Percentiles rank a stretch among this genome's conserved stretches.
Evolutionary conservation across 2,888 invertebrate species (phyloP).

Genomic region (Tetragonula carbonaria): DNA sequence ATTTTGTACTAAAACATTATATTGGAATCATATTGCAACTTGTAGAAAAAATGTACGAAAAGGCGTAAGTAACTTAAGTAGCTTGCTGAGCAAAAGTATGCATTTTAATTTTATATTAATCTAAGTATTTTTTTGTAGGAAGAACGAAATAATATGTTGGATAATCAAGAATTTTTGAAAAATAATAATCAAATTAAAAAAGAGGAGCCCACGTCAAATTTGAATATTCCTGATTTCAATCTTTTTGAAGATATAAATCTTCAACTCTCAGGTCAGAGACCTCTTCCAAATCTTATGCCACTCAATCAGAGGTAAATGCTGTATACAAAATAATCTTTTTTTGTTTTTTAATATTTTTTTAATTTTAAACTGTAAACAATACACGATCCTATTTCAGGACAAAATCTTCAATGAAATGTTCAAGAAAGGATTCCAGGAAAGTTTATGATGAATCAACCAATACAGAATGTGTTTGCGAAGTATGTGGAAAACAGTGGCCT

Average conservation of each 20-base stretch:
- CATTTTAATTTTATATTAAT: neutral
- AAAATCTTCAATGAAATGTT: slow-evolving; percentile 76
- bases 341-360: neutral
- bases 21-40: slow-evolving; percentile 79
- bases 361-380: neutral
- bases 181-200: slow-evolving; percentile 80
- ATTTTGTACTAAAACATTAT: slow-evolving; percentile 79
- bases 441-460: slow-evolving; percentile 85
- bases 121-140: neutral
- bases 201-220: slow-evolving; percentile 73
- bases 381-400: slow-evolving; percentile 32
- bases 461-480: slow-evolving; percentile 84
- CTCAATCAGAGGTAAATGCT: slow-evolving; percentile 66
- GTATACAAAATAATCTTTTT: neutral
- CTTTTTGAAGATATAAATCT: slow-evolving; percentile 83
- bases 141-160: slow-evolving; percentile 23
- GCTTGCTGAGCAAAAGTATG: neutral
- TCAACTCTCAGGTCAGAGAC: slow-evolving; percentile 81
- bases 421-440: slow-evolving; percentile 84
- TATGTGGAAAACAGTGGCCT: slow-evolving; percentile 87
- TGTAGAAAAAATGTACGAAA: slow-evolving; percentile 67
- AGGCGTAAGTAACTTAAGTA: slow-evolving; percentile 19
- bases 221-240: slow-evolving; percentile 83
- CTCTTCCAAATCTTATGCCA: slow-evolving; percentile 81
- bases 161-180: slow-evolving; percentile 67